Conservation (phyloP, 2,888 invertebrate genomes). For the Apodemia hepburni region DNA sequence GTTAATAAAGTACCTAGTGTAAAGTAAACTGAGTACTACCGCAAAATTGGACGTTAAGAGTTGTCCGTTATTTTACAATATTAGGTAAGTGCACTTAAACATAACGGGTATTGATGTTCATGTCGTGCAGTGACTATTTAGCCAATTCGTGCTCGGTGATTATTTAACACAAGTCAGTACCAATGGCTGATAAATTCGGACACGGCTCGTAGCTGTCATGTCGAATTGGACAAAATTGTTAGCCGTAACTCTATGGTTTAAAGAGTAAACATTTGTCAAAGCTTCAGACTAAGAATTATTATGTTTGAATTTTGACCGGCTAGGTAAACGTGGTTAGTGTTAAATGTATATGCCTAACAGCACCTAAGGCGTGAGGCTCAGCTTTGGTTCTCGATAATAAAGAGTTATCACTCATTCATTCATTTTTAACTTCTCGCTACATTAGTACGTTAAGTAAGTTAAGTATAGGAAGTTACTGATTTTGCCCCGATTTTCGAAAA, state of each 20-base stretch:
- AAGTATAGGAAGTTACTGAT: too few relatives aligned
- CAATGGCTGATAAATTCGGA: conserved; percentile 51
- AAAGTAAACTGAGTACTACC: too few relatives aligned
- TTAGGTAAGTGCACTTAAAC: conserved; percentile 38
- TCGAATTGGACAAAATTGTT: conserved; percentile 32
- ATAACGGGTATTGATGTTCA: conserved; percentile 53
- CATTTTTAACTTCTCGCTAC: too few relatives aligned
- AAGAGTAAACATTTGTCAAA: background rate
- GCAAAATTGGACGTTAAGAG: conserved; percentile 15
- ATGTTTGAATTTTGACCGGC: background rate
- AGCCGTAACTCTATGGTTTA: background rate
- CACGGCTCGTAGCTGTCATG: conserved; percentile 54
- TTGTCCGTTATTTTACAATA: conserved; percentile 20
- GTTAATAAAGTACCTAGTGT: too few relatives aligned
- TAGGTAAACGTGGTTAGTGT: too few relatives aligned
- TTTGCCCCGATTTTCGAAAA: too few relatives aligned
- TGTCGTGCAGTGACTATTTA: conserved; percentile 66
- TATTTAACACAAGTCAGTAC: conserved; percentile 42
- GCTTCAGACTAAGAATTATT: background rate
- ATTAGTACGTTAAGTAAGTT: too few relatives aligned
- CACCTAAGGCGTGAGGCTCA: too few relatives aligned
- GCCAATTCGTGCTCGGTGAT: conserved; percentile 55
- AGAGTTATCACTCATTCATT: too few relatives aligned
- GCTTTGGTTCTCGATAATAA: too few relatives aligned
- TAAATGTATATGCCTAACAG: too few relatives aligned